Base-by-base conservation (phyloP, 2,113 vertebrate species). In the Microtus richardsoni region DNA sequence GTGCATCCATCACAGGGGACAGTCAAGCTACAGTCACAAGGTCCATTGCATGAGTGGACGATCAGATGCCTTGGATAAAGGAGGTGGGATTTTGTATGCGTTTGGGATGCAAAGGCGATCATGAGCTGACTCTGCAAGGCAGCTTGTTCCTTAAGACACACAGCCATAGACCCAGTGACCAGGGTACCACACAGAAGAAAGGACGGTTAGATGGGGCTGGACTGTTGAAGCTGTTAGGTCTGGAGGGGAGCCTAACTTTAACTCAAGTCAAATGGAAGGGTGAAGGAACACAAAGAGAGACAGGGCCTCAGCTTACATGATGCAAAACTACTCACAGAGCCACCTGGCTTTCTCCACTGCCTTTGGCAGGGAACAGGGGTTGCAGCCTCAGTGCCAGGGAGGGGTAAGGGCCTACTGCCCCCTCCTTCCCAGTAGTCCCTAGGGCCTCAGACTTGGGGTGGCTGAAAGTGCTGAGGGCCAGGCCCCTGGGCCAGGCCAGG, bases 401-500 rank as follows among this genome's bases (percentile, higher is more conserved):
- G 41, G 36, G 52, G 1, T 91, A 47, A 70, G 77, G 80, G 19
- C 36, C 82, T 11, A 26, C 86, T 5, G 8, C 44, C 54, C 66
- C 58, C 70, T 75, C 64, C 90, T 77, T 83, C 74, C 93, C 79
- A 33, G 54, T 39, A 47, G 89, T 82, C 87, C 83, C 0, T 0
- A 12, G 89, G 97, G 94, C 94, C 95, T 97, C 95, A 96, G 64
- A 93, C 97, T 97, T 93, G 96, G 98, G 98, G 97, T 66, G 97
- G 97, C 98, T 97, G 97, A 98, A 99, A 99, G 99, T 99, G 99
- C 99, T 99, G 98, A 98, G 95, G 98, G 98, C 96, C 95, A 79
- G 98, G 98, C 98, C 98, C 98, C 98, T 82, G 97, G 77, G 71
- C 93, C 85, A n/a, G 90, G 91, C 95, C 94, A 62, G 97, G 91